A percentile compares a stretch with the other conserved stretches of the same genome.
Conservation (phyloP, 2,113 vertebrate genomes). For the Scytalopus superciliaris region DNA sequence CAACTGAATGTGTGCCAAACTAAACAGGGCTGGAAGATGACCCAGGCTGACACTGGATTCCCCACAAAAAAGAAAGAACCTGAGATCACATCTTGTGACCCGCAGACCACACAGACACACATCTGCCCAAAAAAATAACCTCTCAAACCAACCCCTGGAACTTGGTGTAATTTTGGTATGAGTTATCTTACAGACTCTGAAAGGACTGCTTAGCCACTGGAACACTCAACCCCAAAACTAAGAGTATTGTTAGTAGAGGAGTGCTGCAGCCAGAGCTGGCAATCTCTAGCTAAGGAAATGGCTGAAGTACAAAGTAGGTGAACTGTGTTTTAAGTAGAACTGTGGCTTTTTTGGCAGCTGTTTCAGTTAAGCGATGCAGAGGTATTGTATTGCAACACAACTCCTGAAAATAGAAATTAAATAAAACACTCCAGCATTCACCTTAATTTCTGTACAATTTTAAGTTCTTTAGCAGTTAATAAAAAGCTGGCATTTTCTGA, state of each 20-base stretch:
- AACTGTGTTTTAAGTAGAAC: background rate
- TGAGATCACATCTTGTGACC: background rate
- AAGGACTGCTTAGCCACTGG: background rate
- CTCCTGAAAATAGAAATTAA: background rate
- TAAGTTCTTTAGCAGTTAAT: background rate
- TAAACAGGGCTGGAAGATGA: background rate
- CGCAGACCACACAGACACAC: background rate
- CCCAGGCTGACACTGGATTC: background rate
- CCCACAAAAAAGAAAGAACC: background rate
- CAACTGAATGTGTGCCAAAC: background rate
- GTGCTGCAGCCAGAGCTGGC: background rate
- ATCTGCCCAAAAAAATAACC: rapidly evolving
- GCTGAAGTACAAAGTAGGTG: background rate
- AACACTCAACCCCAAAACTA: background rate
- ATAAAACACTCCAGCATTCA: background rate
- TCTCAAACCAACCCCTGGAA: background rate
- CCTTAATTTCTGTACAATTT: background rate
- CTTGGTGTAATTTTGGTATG: rapidly evolving
- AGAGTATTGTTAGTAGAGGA: rapidly evolving
- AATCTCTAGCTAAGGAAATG: background rate
- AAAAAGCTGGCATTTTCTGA: background rate
- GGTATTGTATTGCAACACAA: background rate
- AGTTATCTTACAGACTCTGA: background rate
- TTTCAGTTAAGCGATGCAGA: background rate
- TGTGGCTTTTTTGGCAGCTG: background rate